A percentile compares a stretch with the other conserved stretches of the same genome.
Conservation (phyloP, 2,113 vertebrate genomes). For the Cyprinodon tularosa region DNA sequence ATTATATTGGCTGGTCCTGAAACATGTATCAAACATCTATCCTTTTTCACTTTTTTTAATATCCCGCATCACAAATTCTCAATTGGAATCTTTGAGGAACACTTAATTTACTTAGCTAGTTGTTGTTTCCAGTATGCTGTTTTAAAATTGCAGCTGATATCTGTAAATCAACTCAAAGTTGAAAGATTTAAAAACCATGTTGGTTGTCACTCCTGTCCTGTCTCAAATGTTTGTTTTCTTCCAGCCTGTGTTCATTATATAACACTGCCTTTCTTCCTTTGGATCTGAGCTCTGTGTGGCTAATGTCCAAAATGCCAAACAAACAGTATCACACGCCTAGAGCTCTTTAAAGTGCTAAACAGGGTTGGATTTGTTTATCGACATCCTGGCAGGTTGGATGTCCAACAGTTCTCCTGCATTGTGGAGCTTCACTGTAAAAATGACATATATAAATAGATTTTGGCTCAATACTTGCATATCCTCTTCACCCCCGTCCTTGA, state of each 20-base stretch:
- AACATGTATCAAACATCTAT: background rate
- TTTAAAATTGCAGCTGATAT: background rate
- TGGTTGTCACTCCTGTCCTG: background rate
- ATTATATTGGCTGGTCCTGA: background rate
- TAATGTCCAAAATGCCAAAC: slow-evolving; percentile 20
- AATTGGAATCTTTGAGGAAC: slow-evolving; percentile 1
- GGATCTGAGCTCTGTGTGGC: slow-evolving; percentile 11
- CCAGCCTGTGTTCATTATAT: slow-evolving; percentile 17
- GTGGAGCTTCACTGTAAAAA: slow-evolving; percentile 64
- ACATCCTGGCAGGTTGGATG: slow-evolving; percentile 48
- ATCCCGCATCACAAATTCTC: slow-evolving; percentile 8
- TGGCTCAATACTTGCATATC: slow-evolving; percentile 48
- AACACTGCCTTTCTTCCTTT: slow-evolving; percentile 20
- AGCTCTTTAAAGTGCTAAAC: slow-evolving; percentile 43
- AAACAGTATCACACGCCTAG: slow-evolving; percentile 29
- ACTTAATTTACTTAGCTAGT: background rate
- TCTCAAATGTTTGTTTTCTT: slow-evolving; percentile 9
- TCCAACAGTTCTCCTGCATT: slow-evolving; percentile 51
- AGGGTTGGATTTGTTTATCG: slow-evolving; percentile 59
- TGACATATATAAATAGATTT: slow-evolving; percentile 73
- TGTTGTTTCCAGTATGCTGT: background rate
- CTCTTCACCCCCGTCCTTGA: slow-evolving; percentile 53
- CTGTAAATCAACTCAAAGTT: background rate
- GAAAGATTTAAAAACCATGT: background rate
- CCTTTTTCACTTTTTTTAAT: slow-evolving; percentile 3